Base-by-base conservation (phyloP, 2,797 vertebrate species). In the Sebastes alutus region DNA sequence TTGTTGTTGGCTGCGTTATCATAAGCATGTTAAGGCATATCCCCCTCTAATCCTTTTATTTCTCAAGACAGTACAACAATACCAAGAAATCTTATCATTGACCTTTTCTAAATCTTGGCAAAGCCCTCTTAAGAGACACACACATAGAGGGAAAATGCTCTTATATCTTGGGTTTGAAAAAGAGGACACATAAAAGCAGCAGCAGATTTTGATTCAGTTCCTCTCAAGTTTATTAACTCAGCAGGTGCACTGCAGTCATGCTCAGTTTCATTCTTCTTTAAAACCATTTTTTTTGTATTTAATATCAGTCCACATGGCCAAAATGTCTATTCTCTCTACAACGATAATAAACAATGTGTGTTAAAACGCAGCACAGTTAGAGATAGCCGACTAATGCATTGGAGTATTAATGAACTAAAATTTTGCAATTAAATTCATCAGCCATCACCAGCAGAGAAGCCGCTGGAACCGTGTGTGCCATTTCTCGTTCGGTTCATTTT, bases 341-440 rank as follows among this genome's bases (percentile, higher is more conserved):
- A 33, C 0, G 1, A 55, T n/a, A 54, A n/a, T 8, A 33, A 32
- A 64, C 5, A 49, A 12, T 25, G 4, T 54, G 22, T 61, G 7
- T 60, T 7, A 60, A 49, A 29, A 72, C 33, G 18, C 33, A 75
- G 9, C 38, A 73, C 59, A 60, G 38, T 27, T 68, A n/a, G 65
- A 72, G 35, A 74, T 18, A 30, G 14, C 63, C 4, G 2, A 49
- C 54, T 65, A 55, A 66, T 78, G 56, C 84, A 77, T 16, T 12
- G 49, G 52, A 65, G 72, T 88, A 83, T 85, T 72, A 75, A 75
- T 75, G 80, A 80, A 86, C 77, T 71, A 76, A 77, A 90, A 89
- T 81, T 87, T 87, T 86, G 68, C 86, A 91, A 92, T 89, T 93
- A 91, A 87, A 91, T 85, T 79, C 76, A 92, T 89, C 77, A 80